phyloP scores from a whole-genome alignment of 2,113 vertebrate species.

The Damaliscus lunatus region DNA sequence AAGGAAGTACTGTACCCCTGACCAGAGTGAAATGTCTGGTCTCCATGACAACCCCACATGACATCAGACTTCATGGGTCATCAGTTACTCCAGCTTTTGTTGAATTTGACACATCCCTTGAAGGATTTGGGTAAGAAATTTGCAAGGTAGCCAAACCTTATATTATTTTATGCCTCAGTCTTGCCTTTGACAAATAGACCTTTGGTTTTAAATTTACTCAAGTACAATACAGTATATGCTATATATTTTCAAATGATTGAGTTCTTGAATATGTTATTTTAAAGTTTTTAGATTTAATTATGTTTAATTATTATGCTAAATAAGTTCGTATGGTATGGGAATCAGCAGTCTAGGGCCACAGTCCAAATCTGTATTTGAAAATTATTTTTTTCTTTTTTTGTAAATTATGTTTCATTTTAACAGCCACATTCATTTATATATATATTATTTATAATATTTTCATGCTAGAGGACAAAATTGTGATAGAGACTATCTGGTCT shows the following conservation, averaged over 20 bases:
- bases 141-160: background rate
- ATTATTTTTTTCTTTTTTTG: background rate
- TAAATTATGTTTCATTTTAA: background rate
- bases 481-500: background rate
- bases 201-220: slow-evolving; percentile 16
- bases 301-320: background rate
- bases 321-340: background rate
- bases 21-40: slow-evolving; percentile 98
- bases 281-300: slow-evolving; percentile 8
- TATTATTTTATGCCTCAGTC: background rate
- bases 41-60: slow-evolving; percentile 99
- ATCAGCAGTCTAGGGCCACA: background rate
- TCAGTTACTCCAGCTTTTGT: slow-evolving; percentile 94
- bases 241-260: background rate
- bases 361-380: background rate
- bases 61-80: slow-evolving; percentile 96
- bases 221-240: background rate
- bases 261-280: background rate
- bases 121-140: slow-evolving; percentile 94
- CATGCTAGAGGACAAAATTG: background rate
- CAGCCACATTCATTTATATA: background rate
- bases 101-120: slow-evolving; percentile 95
- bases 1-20: slow-evolving; percentile 96
- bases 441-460: background rate
- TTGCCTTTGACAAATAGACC: background rate